Evolutionary conservation across 2,797 vertebrate species (phyloP).

Genomic region (Acanthurus tractus): DNA sequence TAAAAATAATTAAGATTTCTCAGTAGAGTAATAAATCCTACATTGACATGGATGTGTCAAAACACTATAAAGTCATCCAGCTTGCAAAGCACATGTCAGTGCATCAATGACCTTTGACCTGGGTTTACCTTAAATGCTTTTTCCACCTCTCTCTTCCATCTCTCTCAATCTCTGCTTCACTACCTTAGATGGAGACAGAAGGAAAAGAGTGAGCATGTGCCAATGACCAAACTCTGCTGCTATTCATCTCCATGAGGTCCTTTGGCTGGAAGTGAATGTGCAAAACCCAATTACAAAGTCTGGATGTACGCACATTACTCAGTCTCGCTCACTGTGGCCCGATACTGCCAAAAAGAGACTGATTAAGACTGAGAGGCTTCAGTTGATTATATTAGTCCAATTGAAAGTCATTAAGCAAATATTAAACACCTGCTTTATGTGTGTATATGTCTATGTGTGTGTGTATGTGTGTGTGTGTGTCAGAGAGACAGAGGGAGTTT

Average conservation of each 20-base stretch:
- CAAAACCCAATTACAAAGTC: slow-evolving; percentile 69
- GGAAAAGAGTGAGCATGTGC: slow-evolving; percentile 5
- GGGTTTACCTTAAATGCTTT: neutral
- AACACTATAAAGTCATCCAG: neutral
- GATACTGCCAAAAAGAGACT: slow-evolving; percentile 21
- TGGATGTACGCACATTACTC: slow-evolving; percentile 65
- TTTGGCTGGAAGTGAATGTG: slow-evolving; percentile 40
- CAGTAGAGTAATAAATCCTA: neutral
- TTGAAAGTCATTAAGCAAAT: slow-evolving; percentile 52
- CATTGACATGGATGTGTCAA: neutral
- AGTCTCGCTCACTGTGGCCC: slow-evolving; percentile 37
- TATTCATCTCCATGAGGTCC: slow-evolving; percentile 43
- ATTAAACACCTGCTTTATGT: slow-evolving; percentile 48
- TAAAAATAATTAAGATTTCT: neutral
- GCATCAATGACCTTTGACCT: slow-evolving; percentile 33
- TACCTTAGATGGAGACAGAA: neutral
- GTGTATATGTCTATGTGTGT: slow-evolving; percentile 15
- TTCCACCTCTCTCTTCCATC: neutral
- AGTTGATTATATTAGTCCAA: slow-evolving; percentile 59
- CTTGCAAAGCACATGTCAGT: neutral
- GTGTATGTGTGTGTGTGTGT: neutral
- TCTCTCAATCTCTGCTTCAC: neutral
- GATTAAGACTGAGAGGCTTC: slow-evolving; percentile 31
- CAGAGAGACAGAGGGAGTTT: neutral
- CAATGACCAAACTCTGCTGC: slow-evolving; percentile 1